These are phyloP conservation scores for Chrysomela aeneicollis DNA, from an alignment of 2,888 invertebrate species.

Conservation along the genomic window DNA sequence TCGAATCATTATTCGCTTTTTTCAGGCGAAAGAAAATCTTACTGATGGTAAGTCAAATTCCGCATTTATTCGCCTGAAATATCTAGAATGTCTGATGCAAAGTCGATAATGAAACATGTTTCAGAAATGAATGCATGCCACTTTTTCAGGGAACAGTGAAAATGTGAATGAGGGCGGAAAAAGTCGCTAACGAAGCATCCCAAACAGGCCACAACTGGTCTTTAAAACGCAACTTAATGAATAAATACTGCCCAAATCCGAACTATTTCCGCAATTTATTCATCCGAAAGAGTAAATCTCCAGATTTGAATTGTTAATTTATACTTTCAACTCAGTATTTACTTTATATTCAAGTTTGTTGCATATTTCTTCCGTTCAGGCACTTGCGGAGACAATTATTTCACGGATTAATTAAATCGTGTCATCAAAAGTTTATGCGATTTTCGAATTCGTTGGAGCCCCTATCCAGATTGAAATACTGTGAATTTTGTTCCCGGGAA, in stretches of 20 bases:
- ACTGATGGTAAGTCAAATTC: no score
- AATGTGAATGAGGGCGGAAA: background rate
- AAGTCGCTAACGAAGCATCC: slow-evolving; percentile 11
- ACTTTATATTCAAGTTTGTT: slow-evolving; percentile 24
- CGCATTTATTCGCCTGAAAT: no score
- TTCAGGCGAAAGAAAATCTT: no score
- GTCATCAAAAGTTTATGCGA: slow-evolving; percentile 2
- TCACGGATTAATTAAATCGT: slow-evolving; percentile 10
- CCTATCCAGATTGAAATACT: background rate
- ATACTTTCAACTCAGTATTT: slow-evolving; percentile 27
- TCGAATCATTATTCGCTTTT: no score
- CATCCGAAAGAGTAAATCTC: slow-evolving; percentile 28
- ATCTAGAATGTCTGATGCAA: background rate
- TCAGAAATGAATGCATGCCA: background rate
- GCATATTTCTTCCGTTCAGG: slow-evolving; percentile 25
- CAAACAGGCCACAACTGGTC: background rate
- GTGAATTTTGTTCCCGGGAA: background rate
- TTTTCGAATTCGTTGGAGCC: background rate
- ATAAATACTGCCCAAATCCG: slow-evolving; percentile 22
- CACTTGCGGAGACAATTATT: slow-evolving; percentile 21
- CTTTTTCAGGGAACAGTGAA: background rate
- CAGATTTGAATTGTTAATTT: slow-evolving; percentile 37
- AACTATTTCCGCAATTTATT: slow-evolving; percentile 31
- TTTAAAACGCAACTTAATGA: slow-evolving; percentile 24
- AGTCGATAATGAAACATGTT: background rate